Conservation (phyloP, 2,113 vertebrate genomes). For the Chaetodon auriga region DNA sequence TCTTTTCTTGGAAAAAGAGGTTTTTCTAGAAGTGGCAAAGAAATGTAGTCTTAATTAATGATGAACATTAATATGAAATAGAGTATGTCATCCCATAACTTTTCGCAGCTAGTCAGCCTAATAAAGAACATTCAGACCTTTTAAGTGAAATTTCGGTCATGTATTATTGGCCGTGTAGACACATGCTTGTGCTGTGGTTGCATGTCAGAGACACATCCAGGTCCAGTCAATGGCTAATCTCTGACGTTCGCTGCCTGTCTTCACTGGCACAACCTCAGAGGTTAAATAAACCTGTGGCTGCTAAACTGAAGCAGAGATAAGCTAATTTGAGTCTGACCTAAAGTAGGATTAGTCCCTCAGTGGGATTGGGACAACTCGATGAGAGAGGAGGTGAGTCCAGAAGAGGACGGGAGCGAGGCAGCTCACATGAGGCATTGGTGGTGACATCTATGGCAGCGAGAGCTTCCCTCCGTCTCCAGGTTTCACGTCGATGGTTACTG, state of each 20-base stretch:
- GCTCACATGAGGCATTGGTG: background rate
- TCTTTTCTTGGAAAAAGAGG: background rate
- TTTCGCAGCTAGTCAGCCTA: too few species aligned
- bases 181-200: background rate
- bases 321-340: conserved; percentile 76
- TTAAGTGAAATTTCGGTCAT: background rate
- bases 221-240: conserved; percentile 60
- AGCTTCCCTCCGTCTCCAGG: conserved; percentile 19
- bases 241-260: conserved; percentile 35
- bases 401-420: conserved; percentile 4
- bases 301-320: conserved; percentile 66
- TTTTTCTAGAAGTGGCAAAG: background rate
- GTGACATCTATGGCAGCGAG: conserved; percentile 36
- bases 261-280: conserved; percentile 30
- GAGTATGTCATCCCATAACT: too few species aligned
- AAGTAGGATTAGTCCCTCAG: conserved; percentile 70
- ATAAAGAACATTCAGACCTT: too few species aligned
- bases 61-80: too few species aligned
- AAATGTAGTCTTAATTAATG: too few species aligned
- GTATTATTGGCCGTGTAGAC: background rate
- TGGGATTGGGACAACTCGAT: conserved; percentile 49
- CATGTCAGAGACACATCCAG: conserved; percentile 8
- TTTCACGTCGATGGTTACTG: conserved; percentile 3
- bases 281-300: conserved; percentile 57
- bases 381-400: conserved; percentile 42